Conservation (phyloP, 1,140 invertebrate species). For the Dreissena polymorpha region DNA sequence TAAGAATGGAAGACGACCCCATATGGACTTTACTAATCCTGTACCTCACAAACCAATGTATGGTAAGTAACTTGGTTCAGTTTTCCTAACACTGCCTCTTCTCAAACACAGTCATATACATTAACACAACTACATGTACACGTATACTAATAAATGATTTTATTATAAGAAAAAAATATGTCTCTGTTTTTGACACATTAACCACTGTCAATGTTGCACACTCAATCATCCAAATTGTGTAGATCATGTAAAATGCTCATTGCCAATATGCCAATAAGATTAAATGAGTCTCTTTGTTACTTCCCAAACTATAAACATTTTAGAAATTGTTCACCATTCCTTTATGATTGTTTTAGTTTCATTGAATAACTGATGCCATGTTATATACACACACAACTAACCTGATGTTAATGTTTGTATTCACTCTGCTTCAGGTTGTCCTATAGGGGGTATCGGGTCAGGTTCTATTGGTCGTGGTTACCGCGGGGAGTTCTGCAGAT, state of each 20-base stretch:
- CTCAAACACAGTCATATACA: too few relatives aligned
- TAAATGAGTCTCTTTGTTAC: neutral
- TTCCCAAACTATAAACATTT: neutral
- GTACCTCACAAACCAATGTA: conserved; percentile 87
- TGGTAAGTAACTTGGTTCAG: conserved; percentile 81
- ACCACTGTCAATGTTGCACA: neutral
- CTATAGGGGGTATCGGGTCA: conserved; percentile 93
- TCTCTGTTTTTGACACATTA: neutral
- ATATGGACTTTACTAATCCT: conserved; percentile 79
- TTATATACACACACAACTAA: neutral
- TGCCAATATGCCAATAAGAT: neutral
- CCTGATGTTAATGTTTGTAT: neutral
- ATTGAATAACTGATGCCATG: neutral
- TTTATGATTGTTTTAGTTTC: neutral
- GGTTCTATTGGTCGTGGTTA: conserved; percentile 95
- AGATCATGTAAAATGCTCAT: neutral
- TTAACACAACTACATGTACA: neutral
- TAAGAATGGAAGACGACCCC: conserved; percentile 23
- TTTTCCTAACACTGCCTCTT: neutral
- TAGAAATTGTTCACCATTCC: neutral
- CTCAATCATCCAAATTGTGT: too few relatives aligned
- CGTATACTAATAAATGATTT: neutral
- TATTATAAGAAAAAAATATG: neutral
- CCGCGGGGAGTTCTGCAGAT: conserved; percentile 95
- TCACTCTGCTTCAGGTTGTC: conserved; percentile 85